phyloP scores from a whole-genome alignment of 2,888 invertebrate species.

The Iselma pallidipennis region DNA sequence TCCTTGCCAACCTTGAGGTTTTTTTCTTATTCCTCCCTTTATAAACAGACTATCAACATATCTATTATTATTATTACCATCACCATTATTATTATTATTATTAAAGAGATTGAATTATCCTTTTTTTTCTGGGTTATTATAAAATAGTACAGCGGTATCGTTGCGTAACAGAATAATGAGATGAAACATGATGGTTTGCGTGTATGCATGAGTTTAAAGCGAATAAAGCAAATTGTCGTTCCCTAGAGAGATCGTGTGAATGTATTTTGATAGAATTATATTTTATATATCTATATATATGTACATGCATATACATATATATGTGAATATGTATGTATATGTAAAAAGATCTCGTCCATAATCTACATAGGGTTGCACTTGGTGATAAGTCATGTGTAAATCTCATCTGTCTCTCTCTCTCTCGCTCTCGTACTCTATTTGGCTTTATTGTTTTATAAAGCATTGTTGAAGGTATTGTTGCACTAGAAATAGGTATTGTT shows the following conservation, averaged over 20 bases:
- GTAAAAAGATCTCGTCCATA: not conserved
- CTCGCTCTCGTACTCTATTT: no score
- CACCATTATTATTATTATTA: no score
- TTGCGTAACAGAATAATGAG: not conserved
- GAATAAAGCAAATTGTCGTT: not conserved
- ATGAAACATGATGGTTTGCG: not conserved
- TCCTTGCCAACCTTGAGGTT: slow-evolving; percentile 39
- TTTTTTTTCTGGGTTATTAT: no score
- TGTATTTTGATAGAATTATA: not conserved
- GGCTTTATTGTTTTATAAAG: not conserved
- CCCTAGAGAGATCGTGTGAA: not conserved
- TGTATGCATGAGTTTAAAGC: not conserved
- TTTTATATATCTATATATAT: not conserved
- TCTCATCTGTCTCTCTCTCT: not conserved
- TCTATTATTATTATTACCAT: not conserved
- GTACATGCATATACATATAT: not conserved
- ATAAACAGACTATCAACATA: slow-evolving; percentile 12
- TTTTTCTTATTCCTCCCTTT: slow-evolving; percentile 31
- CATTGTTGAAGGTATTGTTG: not conserved
- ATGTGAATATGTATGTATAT: not conserved
- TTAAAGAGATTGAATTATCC: no score
- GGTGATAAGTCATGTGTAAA: slow-evolving; percentile 26
- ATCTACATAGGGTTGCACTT: slow-evolving; percentile 23
- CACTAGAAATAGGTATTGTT: not conserved
- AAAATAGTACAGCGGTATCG: not conserved